A percentile compares a stretch with the other conserved stretches of the same genome.
These are phyloP conservation scores for Esox niger DNA, from an alignment of 2,113 vertebrate species.

Conservation along the genomic window DNA sequence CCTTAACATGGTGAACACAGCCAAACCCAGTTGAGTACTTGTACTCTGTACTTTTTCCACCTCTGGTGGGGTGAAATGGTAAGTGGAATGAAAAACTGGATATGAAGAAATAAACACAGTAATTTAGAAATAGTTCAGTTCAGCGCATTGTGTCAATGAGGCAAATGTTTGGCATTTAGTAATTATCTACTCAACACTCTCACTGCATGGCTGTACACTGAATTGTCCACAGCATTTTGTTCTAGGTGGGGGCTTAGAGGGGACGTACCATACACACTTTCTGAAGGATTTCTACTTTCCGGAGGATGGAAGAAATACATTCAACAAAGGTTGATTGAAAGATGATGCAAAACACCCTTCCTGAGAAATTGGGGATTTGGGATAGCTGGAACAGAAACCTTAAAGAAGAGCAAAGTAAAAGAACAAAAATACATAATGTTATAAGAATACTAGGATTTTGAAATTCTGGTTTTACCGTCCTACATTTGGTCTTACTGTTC, in stretches of 20 bases:
- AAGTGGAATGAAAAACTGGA: conserved; percentile 17
- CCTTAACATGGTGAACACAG: too few species aligned
- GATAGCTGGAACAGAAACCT: conserved; percentile 94
- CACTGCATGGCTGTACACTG: background rate
- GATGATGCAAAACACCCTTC: conserved; percentile 92
- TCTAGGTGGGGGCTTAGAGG: background rate
- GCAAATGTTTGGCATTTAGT: background rate
- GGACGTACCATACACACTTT: conserved; percentile 84
- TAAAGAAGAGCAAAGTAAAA: conserved; percentile 17
- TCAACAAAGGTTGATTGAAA: conserved; percentile 93
- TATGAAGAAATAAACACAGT: background rate
- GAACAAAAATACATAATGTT: background rate
- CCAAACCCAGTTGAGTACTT: too few species aligned
- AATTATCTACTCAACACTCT: too few species aligned
- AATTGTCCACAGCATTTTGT: background rate
- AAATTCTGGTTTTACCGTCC: background rate
- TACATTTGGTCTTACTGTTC: conserved; percentile 84
- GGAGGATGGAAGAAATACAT: conserved; percentile 81
- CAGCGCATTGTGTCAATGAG: background rate
- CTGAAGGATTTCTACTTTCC: conserved; percentile 89
- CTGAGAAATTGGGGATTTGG: conserved; percentile 92
- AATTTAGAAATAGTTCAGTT: background rate
- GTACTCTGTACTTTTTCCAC: too few species aligned
- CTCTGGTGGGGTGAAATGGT: too few species aligned
- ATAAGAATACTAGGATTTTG: background rate